Percentiles rank a stretch among this genome's conserved stretches.
These are phyloP conservation scores for Campoplex nolae DNA, from an alignment of 2,888 invertebrate species.

Conservation along the genomic window DNA sequence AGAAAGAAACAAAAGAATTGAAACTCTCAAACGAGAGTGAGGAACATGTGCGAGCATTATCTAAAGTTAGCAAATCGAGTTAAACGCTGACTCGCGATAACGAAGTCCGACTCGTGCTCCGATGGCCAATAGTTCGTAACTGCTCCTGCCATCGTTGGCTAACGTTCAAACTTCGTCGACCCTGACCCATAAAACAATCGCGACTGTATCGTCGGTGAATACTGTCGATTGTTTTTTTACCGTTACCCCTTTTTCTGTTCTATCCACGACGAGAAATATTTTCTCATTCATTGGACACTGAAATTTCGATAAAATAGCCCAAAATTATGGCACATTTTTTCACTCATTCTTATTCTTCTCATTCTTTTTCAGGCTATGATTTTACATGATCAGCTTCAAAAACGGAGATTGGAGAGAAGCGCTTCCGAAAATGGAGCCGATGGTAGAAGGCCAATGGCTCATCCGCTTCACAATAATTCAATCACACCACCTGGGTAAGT, in stretches of 20 bases:
- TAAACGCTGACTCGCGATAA: slow-evolving; percentile 68
- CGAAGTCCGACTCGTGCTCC: slow-evolving; percentile 50
- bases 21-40: background rate
- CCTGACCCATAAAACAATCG: slow-evolving; percentile 76
- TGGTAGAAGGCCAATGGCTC: slow-evolving; percentile 77
- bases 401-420: slow-evolving; percentile 81
- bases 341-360: background rate
- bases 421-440: slow-evolving; percentile 82
- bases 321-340: background rate
- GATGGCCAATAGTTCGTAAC: slow-evolving; percentile 27
- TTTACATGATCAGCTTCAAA: slow-evolving; percentile 82
- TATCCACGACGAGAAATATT: background rate
- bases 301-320: background rate
- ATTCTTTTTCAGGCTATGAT: slow-evolving; percentile 73
- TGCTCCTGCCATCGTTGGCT: slow-evolving; percentile 73
- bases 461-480: slow-evolving; percentile 78
- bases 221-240: slow-evolving; percentile 47
- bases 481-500: slow-evolving; percentile 81
- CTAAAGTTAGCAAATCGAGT: slow-evolving; percentile 75
- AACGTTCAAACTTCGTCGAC: slow-evolving; percentile 75
- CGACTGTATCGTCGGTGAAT: slow-evolving; percentile 59
- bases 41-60: slow-evolving; percentile 33
- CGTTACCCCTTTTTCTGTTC: background rate
- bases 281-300: background rate
- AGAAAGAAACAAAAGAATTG: background rate